Evolutionary conservation across 2,888 invertebrate species (phyloP), one percentile per base, ranked within the genome.

Genomic region (Holacanthella duospinosa): DNA sequence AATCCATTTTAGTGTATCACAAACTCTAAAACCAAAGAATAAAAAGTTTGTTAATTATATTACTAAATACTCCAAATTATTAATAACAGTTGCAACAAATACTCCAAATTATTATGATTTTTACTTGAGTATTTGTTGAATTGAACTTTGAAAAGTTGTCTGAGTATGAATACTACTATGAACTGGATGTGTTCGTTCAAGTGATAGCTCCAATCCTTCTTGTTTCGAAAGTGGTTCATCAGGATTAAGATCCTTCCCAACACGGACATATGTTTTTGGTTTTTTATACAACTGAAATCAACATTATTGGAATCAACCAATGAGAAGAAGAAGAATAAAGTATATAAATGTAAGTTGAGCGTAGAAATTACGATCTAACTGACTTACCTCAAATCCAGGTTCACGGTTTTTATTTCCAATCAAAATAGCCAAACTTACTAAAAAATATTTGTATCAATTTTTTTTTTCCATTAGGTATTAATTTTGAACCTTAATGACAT

Each of bases 381-480:
- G n/a, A n/a, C 48, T 48, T 48, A 59, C 59, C 59, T 59, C 44
- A 59, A 26, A 59, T 24, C 26, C 29, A 4, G 29, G 43, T 24
- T 25, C 44, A 12, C 26, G 43, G 28, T 59, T 36, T 25, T 28
- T 43, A 43, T 48, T 44, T n/a, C 59, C 29, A 6, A 59, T 25
- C 9, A 36, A 25, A 43, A 59, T 28, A 2, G 59, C 59, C 21
- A 59, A 24, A 26, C 44, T 59, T n/a, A 59, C 59, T 59, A 26
- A 25, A 55, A 55, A n/a, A 6, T 53, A 43, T 43, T 43, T 43
- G 43, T 43, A 12, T 19, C 9, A 43, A 43, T 43, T 43, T 43
- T 43, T 9, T 12, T 43, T 43, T 43, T 9, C 19, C 12, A 43
- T 12, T 9, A 24, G 21, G 21, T 54, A n/a, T 24, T 16, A 16